Conservation (phyloP, 2,888 invertebrate genomes). For the Acrocyrtus sp. region DNA sequence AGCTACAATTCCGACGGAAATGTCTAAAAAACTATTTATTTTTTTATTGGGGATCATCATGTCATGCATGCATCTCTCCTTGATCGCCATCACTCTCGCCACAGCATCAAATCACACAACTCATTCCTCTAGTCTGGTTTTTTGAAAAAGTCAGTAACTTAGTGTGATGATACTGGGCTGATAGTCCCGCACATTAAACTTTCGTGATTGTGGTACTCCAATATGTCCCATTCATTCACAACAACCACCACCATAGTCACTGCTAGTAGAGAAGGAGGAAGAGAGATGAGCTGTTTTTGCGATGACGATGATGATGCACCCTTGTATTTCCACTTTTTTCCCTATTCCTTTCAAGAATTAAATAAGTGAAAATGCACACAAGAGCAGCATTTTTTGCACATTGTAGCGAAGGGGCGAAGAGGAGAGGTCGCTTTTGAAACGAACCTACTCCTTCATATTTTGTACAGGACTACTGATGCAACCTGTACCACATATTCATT, state of each 20-base stretch:
- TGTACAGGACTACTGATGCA: slow-evolving; percentile 1
- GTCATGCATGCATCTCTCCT: slow-evolving; percentile 7
- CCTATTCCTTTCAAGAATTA: slow-evolving; percentile 19
- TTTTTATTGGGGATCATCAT: no score
- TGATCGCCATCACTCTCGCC: slow-evolving; percentile 24
- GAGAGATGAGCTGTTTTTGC: no score
- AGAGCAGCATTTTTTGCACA: slow-evolving; percentile 31
- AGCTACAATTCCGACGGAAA: slow-evolving; percentile 11
- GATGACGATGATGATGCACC: slow-evolving; percentile 20
- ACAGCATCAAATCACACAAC: slow-evolving; percentile 12
- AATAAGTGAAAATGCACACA: slow-evolving; percentile 31
- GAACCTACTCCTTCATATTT: no score
- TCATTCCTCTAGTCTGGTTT: slow-evolving; percentile 41
- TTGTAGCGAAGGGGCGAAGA: slow-evolving; percentile 12
- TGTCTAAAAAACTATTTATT: slow-evolving; percentile 7
- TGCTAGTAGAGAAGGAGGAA: no score
- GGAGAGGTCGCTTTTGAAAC: slow-evolving; percentile 11
- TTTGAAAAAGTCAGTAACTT: no score
- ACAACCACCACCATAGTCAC: no score
- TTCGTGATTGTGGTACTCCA: slow-evolving; percentile 30
- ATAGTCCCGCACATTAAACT: slow-evolving; percentile 21
- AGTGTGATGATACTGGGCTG: no score
- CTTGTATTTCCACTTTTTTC: slow-evolving; percentile 50
- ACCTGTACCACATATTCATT: slow-evolving; percentile 27
- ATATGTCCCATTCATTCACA: slow-evolving; percentile 42